Evolutionary conservation across 2,113 vertebrate genomes (phyloP).

Genomic region (Polyodon spathula): DNA sequence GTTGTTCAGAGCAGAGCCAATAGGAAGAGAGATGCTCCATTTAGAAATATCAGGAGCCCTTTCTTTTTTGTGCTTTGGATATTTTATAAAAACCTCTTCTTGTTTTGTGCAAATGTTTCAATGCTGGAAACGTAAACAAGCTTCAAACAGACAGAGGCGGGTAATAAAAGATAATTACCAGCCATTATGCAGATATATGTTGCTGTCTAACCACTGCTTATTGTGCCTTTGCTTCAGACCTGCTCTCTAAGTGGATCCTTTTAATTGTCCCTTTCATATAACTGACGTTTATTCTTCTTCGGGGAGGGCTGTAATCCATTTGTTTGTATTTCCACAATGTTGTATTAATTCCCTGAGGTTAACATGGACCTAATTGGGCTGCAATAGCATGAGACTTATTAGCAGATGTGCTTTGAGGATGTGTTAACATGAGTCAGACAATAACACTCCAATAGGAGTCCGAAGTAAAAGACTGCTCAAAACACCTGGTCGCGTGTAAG

Average conservation of each 20-base stretch:
- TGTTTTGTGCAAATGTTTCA: not conserved
- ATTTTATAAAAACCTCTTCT: not conserved
- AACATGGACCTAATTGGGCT: not conserved
- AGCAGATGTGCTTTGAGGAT: not conserved
- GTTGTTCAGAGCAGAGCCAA: slow-evolving; percentile 54
- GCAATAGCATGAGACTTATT: not conserved
- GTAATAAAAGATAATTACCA: not conserved
- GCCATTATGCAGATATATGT: not conserved
- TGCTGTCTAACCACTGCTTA: not conserved
- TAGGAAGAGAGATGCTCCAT: not conserved
- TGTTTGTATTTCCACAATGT: not conserved
- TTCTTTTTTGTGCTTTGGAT: not conserved
- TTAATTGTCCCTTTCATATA: not conserved
- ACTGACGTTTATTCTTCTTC: not conserved
- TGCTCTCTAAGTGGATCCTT: not conserved
- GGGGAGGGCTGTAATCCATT: not conserved
- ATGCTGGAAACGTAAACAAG: not conserved
- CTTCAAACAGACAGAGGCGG: not conserved
- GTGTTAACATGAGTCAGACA: no score
- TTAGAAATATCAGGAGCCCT: not conserved
- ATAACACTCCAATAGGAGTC: no score
- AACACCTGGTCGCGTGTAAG: not conserved
- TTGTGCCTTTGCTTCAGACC: not conserved
- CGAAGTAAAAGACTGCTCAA: not conserved
- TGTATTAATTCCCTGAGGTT: not conserved